phyloP scores from a whole-genome alignment of 2,113 vertebrate genomes.

The Nansenia antarctica region DNA sequence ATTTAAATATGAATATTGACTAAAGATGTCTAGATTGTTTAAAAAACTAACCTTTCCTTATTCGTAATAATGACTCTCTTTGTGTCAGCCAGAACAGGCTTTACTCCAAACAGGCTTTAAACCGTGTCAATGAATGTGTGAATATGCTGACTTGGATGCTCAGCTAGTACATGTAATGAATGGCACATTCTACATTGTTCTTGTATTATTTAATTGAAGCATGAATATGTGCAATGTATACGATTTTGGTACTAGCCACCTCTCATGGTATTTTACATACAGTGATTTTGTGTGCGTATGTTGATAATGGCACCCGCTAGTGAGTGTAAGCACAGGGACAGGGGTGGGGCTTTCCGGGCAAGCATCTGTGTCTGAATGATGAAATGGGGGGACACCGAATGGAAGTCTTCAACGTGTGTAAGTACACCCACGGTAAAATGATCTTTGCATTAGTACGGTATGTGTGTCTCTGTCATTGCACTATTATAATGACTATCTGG shows the following conservation, averaged over 20 bases:
- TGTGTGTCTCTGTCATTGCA: neutral
- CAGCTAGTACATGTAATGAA: neutral
- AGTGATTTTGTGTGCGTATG: neutral
- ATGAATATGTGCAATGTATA: neutral
- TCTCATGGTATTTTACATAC: neutral
- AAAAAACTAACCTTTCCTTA: neutral
- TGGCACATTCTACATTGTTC: neutral
- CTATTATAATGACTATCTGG: no score
- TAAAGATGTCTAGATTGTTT: neutral
- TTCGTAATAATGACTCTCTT: conserved; percentile 1
- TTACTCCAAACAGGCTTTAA: neutral
- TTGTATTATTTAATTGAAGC: neutral
- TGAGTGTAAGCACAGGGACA: neutral
- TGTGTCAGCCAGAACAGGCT: neutral
- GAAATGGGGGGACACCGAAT: neutral
- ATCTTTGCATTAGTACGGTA: neutral
- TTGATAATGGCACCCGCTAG: no score
- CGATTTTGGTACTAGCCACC: no score
- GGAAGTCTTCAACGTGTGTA: neutral
- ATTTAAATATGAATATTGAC: neutral
- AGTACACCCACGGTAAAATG: neutral
- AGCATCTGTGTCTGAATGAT: neutral
- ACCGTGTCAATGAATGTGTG: neutral
- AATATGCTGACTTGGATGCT: neutral
- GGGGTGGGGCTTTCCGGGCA: neutral